Base-by-base conservation (phyloP, 1,140 invertebrate genomes). In the Calycopis cecrops region DNA sequence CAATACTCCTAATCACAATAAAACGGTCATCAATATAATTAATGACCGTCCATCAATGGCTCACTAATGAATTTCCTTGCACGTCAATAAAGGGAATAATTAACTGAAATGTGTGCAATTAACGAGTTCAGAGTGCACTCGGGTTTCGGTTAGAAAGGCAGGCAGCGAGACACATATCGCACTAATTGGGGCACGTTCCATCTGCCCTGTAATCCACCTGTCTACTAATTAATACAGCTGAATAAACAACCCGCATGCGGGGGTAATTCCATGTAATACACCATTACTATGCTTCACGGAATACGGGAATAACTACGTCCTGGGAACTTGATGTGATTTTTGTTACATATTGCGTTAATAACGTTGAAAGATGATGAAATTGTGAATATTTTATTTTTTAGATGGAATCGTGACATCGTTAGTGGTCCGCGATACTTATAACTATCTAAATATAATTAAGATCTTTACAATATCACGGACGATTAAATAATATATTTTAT, bases 201-300 rank as follows among this genome's bases (percentile, higher is more conserved):
- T 75, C 68, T 71, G 61, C 66, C 66, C 71, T 71, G 74, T 81
- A 76, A 75, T 72, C 71, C 72, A 77, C 64, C 79, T 73, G 71
- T 70, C 71, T 70, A 60, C 70, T 82, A 75, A 82, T 82, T 76
- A 79, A 79, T 76, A 76, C 71, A 75, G 63, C 66, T 78, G 70
- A 78, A 73, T 71, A 73, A 76, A 76, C 68, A 76, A 76, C 63
- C 67, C 65, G 65, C 55, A 57, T 60, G 57, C 62, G 61, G 64
- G 56, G 69, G 67, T 70, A 65, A 69, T 68, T 62, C 63, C 48
- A 61, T 62, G 64, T 71, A 73, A 71, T 75, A 65, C 52, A 66
- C 59, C 57, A 67, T 65, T 65, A 61, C 60, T 50, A 50, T 50
- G 48, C 48, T 50, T 50, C 48, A 50, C 48, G 28, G 35, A 50